Conservation (phyloP, 2,797 vertebrate species). For the Sebastes trivittatus region DNA sequence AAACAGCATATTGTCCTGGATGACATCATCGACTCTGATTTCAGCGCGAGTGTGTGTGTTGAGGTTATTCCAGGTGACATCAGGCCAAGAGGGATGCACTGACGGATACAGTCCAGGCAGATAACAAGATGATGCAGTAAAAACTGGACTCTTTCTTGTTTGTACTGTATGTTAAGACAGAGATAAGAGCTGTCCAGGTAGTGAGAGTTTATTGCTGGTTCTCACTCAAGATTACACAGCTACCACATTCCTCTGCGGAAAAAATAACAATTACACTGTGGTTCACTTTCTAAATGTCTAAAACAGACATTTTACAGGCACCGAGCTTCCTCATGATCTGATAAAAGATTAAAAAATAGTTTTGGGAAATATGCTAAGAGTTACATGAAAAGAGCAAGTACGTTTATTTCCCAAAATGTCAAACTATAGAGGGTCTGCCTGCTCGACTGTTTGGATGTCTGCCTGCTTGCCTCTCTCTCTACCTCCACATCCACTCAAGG, state of each 20-base stretch:
- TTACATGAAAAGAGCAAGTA: not conserved
- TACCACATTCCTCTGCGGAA: constrained; percentile 1
- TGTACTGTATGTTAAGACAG: not conserved
- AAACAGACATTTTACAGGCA: not conserved
- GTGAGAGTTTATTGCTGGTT: constrained; percentile 2
- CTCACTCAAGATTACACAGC: constrained; percentile 17
- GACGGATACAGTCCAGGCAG: constrained; percentile 21
- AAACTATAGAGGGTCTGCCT: constrained; percentile 4
- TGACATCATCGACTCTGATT: constrained; percentile 51
- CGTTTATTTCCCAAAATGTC: constrained; percentile 3
- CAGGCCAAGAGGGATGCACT: constrained; percentile 13
- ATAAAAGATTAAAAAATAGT: not conserved
- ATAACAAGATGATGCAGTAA: constrained; percentile 11
- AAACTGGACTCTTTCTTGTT: not conserved
- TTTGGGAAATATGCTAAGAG: not conserved
- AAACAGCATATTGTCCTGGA: constrained; percentile 50
- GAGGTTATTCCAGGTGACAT: constrained; percentile 48
- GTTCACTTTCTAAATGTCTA: not conserved
- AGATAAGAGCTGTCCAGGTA: constrained; percentile 2
- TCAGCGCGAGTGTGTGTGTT: constrained; percentile 26
- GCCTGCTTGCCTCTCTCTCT: constrained; percentile 19
- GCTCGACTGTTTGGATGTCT: constrained; percentile 16
- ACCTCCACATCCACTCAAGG: constrained; percentile 65
- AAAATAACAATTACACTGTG: not conserved
- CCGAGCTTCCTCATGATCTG: not conserved